phyloP scores from a whole-genome alignment of 1,140 invertebrate species.

The Meloidogyne hapla region DNA sequence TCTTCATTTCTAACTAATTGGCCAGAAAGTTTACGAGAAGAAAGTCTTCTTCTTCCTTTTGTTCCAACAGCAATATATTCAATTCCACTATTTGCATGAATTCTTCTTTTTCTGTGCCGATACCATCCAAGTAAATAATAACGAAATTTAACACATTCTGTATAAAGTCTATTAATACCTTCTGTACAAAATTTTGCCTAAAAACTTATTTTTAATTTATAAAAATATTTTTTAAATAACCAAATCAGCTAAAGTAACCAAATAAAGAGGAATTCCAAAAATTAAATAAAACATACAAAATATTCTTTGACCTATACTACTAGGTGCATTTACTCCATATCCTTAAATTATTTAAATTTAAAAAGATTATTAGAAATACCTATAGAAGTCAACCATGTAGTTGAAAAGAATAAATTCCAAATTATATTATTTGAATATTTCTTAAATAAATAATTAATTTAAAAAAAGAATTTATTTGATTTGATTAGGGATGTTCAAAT shows the following conservation, averaged over 20 bases:
- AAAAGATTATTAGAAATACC: conserved; percentile 16
- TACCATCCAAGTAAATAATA: conserved; percentile 49
- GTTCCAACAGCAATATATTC: conserved; percentile 8
- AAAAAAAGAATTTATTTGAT: neutral
- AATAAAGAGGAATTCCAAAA: conserved; percentile 60
- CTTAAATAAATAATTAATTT: conserved; percentile 12
- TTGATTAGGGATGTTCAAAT: no score
- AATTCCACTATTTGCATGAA: conserved; percentile 7
- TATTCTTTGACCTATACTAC: conserved; percentile 49
- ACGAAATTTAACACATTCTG: conserved; percentile 58
- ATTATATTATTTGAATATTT: conserved; percentile 48
- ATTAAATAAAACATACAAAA: conserved; percentile 60
- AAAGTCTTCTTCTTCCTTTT: neutral
- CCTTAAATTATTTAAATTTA: conserved; percentile 31
- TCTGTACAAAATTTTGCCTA: conserved; percentile 63
- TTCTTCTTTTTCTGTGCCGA: conserved; percentile 43
- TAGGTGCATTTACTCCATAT: conserved; percentile 59
- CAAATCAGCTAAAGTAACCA: conserved; percentile 63
- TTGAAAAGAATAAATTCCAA: conserved; percentile 61
- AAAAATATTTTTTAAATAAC: conserved; percentile 31
- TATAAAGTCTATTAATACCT: conserved; percentile 58
- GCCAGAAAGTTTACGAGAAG: neutral
- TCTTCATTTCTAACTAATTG: conserved; percentile 25
- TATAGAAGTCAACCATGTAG: conserved; percentile 60
- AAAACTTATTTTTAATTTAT: conserved; percentile 8